Evolutionary conservation across 2,797 vertebrate species (phyloP).

Genomic region (Poecilia gillii): DNA sequence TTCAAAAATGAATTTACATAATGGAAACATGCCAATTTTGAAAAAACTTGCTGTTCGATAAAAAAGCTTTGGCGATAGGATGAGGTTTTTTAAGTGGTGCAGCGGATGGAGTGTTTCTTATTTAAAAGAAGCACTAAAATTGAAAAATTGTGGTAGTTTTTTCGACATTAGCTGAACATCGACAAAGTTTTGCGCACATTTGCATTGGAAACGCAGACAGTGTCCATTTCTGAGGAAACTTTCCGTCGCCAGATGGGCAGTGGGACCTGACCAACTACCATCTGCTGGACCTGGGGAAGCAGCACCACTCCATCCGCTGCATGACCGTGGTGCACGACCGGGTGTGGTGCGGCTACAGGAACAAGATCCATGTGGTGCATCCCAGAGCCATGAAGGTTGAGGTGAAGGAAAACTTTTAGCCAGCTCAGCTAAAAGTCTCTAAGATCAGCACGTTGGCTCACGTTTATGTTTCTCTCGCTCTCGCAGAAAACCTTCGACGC

Average conservation of each 20-base stretch:
- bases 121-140: no score
- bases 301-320: constrained; percentile 94
- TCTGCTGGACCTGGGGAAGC: constrained; percentile 91
- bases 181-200: no score
- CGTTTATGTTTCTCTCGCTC: no score
- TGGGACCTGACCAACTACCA: constrained; percentile 99
- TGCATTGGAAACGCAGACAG: no score
- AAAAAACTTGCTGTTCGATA: no score
- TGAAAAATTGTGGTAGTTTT: no score
- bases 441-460: background rate
- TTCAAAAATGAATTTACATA: no score
- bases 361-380: constrained; percentile 97
- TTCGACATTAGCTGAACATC: no score
- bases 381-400: constrained; percentile 98
- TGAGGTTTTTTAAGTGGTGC: no score
- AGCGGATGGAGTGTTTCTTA: no score
- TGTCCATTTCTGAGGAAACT: background rate
- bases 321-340: constrained; percentile 97
- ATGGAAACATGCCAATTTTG: no score
- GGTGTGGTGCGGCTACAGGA: constrained; percentile 98
- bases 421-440: background rate
- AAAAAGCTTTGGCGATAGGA: no score
- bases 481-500: constrained; percentile 95
- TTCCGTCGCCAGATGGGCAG: constrained; percentile 88
- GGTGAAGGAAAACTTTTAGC: constrained; percentile 66